Evolutionary conservation across 1,140 invertebrate species (phyloP), one percentile per base, ranked within the genome.

Genomic region (Lordiphosa clarofinis): DNA sequence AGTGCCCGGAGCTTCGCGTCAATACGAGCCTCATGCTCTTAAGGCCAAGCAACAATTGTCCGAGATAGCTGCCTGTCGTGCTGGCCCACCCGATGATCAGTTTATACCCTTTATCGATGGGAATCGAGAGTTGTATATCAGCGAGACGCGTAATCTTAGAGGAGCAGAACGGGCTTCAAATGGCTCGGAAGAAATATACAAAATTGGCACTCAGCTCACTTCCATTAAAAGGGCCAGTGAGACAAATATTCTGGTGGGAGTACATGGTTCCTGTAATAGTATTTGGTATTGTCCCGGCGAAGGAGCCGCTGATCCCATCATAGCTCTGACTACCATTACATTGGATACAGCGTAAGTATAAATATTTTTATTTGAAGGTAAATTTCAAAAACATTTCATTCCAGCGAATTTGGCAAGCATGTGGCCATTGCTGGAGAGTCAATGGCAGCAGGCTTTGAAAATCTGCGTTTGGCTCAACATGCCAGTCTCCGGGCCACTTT

Each of bases 211-310:
- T 13, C 96, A 96, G 92, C 92, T 96, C 2, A 92, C 94, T 33
- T 93, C 93, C 10, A 92, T 97, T 39, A 90, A 90, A 60, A 98
- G 96, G 96, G 96, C 96, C 73, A 93, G 93, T 49, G 92, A 93
- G 55, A 92, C 94, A 2, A 97, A 97, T 87, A 95, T 97, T 79
- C 89, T 98, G 57, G 94, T 94, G 19, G 94, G 94, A 1, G 92
- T 98, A 56, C 92, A 96, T 64, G 96, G 98, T 70, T 91, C 93
- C 0, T 94, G 92, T 69, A 90, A 98, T 13, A 93, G 94, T 12
- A 92, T 98, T n/a, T 98, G 95, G 94, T 94, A 95, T 63, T 96
- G 94, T 86, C 97, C 97, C 0, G 92, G 91, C 35, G 92, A 94
- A 13, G 91, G 93, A 1, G 94, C 92, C 71, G 91, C 94, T 19